Evolutionary conservation across 2,113 vertebrate species (phyloP), one percentile per base, ranked within the genome.

Genomic region (Cinclus mexicanus): DNA sequence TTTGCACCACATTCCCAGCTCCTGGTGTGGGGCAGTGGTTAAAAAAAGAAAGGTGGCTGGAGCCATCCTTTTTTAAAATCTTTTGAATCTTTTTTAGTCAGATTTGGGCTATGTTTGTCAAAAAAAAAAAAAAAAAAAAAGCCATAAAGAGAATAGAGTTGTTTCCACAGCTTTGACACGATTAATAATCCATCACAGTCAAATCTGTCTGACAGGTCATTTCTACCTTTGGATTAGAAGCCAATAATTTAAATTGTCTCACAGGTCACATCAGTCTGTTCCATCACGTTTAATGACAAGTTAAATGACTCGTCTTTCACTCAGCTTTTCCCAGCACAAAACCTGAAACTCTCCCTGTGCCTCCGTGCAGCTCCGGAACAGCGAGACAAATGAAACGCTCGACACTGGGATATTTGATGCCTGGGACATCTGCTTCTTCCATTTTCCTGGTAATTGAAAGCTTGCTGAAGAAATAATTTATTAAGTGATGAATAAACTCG

Each of bases 401-500:
- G 2, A 35, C 5, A 6, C 72, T 42, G 80, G 72, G 88, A 78
- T 93, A 95, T 84, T 39, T 78, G 93, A 93, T 81, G 92, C 89
- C 77, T 0, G 1, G 87, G 80, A 92, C 83, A 93, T 76, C 89
- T 83, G 88, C 72, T 89, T 29, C 93, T 90, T 89, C 94, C 60
- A 83, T 84, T 95, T 93, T 71, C 72, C 94, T 91, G 57, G 52
- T 95, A 95, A 97, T 89, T 95, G 93, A 96, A 95, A 94, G 93
- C 90, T 81, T 86, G 68, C 37, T 13, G 11, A 74, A 65, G 46
- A 92, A 78, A 79, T 94, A 90, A 95, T 96, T 96, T 86, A 93
- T 93, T 92, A 97, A 88, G 80, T 33, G 59, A 95, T 71, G 77
- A 97, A 95, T 14, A 86, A 96, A 93, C 93, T 69, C n/a, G 22